Evolutionary conservation across 2,797 vertebrate species (phyloP).

Genomic region (Sternarchorhynchus goeldii): DNA sequence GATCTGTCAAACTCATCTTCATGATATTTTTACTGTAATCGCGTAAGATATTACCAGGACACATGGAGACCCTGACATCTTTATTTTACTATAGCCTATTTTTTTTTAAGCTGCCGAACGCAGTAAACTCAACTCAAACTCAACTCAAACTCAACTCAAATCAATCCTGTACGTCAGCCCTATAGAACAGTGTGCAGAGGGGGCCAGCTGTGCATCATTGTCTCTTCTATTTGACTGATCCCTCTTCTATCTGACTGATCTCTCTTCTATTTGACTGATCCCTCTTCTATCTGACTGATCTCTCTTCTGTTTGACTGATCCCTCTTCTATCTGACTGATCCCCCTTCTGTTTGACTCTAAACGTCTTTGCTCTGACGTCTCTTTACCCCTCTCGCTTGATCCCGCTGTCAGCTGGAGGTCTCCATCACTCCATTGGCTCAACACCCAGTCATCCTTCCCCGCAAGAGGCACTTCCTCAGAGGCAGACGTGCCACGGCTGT

Average conservation of each 20-base stretch:
- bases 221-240: not conserved
- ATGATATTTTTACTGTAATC: no score
- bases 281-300: not conserved
- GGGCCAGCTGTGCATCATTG: no score
- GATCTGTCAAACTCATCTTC: no score
- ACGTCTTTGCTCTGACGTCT: not conserved
- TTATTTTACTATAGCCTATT: no score
- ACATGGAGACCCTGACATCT: no score
- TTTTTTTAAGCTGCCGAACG: no score
- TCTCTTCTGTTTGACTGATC: not conserved
- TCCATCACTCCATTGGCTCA: slow-evolving; percentile 64
- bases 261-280: not conserved
- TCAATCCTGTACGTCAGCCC: no score
- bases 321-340: not conserved
- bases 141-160: no score
- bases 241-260: not conserved
- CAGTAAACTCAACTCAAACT: not conserved
- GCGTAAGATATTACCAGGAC: no score
- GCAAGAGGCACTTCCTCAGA: slow-evolving; percentile 71
- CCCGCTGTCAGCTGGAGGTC: slow-evolving; percentile 54
- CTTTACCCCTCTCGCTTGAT: slow-evolving; percentile 15
- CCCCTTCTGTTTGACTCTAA: no score
- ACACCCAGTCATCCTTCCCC: slow-evolving; percentile 71
- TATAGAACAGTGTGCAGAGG: no score
- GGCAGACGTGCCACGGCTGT: slow-evolving; percentile 72